Evolutionary conservation across 1,140 invertebrate species (phyloP), one percentile per base, ranked within the genome.

Genomic region (Camponotus pennsylvanicus): DNA sequence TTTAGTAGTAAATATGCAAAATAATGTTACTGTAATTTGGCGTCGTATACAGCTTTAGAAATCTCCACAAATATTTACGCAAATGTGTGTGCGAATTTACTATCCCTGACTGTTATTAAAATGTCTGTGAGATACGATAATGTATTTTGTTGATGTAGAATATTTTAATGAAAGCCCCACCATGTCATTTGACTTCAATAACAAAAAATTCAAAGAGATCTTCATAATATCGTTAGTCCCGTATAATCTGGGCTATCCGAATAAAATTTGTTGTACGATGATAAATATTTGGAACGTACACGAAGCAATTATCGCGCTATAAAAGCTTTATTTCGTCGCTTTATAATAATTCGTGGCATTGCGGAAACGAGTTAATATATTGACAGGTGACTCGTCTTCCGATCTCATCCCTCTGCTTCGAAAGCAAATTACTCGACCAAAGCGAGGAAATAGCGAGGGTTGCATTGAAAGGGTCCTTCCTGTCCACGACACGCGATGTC

Each of bases 401-500:
- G 71, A 71, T 90, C 73, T 89, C 86, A 86, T 86, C 70, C 87
- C 82, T 83, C 69, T 66, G 75, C 73, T 67, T 21, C 82, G 75
- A 85, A 92, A 88, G 89, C 77, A 89, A 92, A 90, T 91, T 89
- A 92, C 84, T 91, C 89, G 90, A 91, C 69, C 85, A 70, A 86
- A 91, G 89, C 89, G 86, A 91, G 90, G 89, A 90, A 91, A 88
- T 88, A 90, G 89, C 87, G 87, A 88, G 91, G 83, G 88, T 87
- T 88, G 88, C 88, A 91, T 90, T 87, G 91, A 91, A 90, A 92
- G 90, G 90, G 92, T 93, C 91, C 92, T 93, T 92, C 89, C 90
- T 92, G 92, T 93, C 92, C 90, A 90, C 87, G 88, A 89, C 93
- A 93, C 88, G 89, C 90, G 86, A 93, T 89, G 92, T 93, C 92